These are phyloP conservation scores for Tachypleus tridentatus DNA, from an alignment of 1,140 invertebrate genomes.

Conservation along the genomic window DNA sequence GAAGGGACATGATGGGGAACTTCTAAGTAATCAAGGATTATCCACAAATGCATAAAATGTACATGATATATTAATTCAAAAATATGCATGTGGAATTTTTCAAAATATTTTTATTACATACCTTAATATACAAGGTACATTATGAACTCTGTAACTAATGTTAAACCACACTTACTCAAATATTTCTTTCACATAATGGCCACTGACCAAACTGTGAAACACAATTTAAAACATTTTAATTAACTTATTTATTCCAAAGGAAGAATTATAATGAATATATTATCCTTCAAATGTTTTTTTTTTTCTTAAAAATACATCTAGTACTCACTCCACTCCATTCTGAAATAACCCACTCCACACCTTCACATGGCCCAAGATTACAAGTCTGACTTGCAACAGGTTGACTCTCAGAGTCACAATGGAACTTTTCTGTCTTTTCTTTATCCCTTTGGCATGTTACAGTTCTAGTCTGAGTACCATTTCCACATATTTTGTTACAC, in stretches of 20 bases:
- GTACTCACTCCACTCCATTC: conserved; percentile 74
- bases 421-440: conserved; percentile 37
- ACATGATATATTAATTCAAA: too few relatives aligned
- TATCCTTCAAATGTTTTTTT: too few relatives aligned
- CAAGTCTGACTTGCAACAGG: conserved; percentile 57
- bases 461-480: conserved; percentile 43
- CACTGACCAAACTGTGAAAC: too few relatives aligned
- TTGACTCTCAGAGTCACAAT: conserved; percentile 52
- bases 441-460: background rate
- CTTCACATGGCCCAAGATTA: conserved; percentile 68
- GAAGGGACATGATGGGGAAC: too few relatives aligned
- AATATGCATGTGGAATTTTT: too few relatives aligned
- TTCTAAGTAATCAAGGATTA: too few relatives aligned
- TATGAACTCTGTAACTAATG: too few relatives aligned
- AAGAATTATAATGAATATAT: conserved; percentile 13
- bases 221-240: background rate
- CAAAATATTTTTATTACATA: too few relatives aligned
- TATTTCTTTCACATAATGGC: too few relatives aligned
- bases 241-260: background rate
- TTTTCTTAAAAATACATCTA: background rate
- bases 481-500: conserved; percentile 78
- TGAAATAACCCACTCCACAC: conserved; percentile 77
- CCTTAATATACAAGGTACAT: too few relatives aligned
- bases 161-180: too few relatives aligned
- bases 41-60: too few relatives aligned